Evolutionary conservation across 2,113 vertebrate species (phyloP).

Genomic region (Cryptotis parvus): DNA sequence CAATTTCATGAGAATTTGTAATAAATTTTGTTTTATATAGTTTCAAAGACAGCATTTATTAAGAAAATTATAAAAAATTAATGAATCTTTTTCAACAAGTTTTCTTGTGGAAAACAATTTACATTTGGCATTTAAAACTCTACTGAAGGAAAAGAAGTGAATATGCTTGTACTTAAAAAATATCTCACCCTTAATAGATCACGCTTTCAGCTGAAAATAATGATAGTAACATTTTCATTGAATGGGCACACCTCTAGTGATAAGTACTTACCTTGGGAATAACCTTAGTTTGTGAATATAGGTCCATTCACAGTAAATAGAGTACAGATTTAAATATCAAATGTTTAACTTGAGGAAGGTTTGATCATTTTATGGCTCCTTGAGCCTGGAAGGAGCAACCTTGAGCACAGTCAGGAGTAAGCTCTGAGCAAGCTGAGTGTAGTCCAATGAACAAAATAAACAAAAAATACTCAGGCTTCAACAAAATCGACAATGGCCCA

Average conservation of each 20-base stretch:
- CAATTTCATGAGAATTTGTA: neutral
- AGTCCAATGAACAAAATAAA: no score
- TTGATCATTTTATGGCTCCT: no score
- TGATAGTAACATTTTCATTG: neutral
- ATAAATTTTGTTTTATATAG: neutral
- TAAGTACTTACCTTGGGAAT: neutral
- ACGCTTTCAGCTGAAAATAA: neutral
- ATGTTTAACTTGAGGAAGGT: neutral
- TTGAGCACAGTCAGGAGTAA: no score
- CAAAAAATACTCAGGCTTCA: neutral
- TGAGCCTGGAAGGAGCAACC: no score
- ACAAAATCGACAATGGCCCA: neutral
- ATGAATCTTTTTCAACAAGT: neutral
- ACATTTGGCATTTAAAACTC: neutral
- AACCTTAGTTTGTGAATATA: neutral
- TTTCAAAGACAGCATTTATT: neutral
- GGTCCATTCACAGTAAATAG: neutral
- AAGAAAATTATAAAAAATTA: neutral
- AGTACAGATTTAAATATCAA: neutral
- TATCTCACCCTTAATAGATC: neutral
- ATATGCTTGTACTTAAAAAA: neutral
- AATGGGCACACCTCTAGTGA: neutral
- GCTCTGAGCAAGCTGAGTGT: no score
- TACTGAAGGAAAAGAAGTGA: neutral
- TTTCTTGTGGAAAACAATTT: slow-evolving; percentile 6